These are phyloP conservation scores for Tympanoctomys barrerae DNA, from an alignment of 2,797 vertebrate genomes.

Conservation along the genomic window DNA sequence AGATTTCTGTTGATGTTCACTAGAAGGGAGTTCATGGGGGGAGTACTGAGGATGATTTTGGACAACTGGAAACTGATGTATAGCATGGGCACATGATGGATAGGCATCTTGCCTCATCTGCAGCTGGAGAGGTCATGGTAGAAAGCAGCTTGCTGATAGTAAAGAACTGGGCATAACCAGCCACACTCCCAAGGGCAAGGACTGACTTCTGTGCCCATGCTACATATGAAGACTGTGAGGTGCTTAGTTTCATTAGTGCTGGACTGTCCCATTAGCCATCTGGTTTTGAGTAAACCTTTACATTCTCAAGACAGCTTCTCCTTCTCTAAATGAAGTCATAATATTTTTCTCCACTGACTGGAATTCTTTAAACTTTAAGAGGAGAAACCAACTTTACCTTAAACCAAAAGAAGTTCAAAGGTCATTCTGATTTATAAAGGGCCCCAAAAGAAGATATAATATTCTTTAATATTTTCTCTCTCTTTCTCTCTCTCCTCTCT, in stretches of 20 bases:
- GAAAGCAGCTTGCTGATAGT: neutral
- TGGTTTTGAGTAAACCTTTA: conserved; percentile 1
- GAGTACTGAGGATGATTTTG: neutral
- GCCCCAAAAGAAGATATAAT: neutral
- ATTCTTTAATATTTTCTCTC: neutral
- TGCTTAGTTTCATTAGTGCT: neutral
- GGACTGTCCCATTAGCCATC: neutral
- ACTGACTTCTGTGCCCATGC: neutral
- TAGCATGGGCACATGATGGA: neutral
- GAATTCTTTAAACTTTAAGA: conserved; percentile 3
- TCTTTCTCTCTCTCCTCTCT: neutral
- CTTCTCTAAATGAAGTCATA: neutral
- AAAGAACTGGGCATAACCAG: neutral
- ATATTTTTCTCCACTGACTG: conserved; percentile 2
- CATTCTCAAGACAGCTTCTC: neutral
- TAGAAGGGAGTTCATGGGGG: neutral
- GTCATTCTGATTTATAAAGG: neutral
- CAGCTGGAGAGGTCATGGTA: neutral
- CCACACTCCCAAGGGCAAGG: neutral
- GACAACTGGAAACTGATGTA: neutral
- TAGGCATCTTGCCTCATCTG: neutral
- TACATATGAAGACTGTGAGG: neutral
- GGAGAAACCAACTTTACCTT: neutral
- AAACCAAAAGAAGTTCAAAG: conserved; percentile 30
- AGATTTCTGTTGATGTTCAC: neutral